These are phyloP conservation scores for Acleris holmiana DNA, from an alignment of 2,888 invertebrate genomes.

Conservation along the genomic window DNA sequence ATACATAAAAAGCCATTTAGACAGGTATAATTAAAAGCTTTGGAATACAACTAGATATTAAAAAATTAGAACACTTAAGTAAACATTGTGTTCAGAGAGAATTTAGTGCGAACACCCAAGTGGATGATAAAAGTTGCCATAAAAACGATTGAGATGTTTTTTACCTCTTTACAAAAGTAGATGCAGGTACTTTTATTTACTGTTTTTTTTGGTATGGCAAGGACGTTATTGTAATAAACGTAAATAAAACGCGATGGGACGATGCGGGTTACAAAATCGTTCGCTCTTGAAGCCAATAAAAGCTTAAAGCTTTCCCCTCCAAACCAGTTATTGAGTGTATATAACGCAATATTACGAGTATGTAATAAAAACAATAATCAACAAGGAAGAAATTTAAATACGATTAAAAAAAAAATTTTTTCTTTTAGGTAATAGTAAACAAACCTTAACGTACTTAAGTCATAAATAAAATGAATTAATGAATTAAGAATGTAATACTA, in stretches of 20 bases:
- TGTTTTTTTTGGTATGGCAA: background rate
- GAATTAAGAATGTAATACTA: no score
- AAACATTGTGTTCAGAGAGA: no score
- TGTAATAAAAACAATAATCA: slow-evolving; percentile 1
- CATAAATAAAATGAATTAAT: no score
- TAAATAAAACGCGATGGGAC: slow-evolving; percentile 3
- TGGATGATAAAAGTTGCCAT: background rate
- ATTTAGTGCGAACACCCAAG: no score
- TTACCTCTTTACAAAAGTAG: background rate
- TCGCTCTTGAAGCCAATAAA: slow-evolving; percentile 9
- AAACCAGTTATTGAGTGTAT: slow-evolving; percentile 18
- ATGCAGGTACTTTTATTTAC: background rate
- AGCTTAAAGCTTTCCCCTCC: slow-evolving; percentile 16
- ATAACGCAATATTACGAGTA: slow-evolving; percentile 15
- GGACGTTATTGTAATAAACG: slow-evolving; percentile 18
- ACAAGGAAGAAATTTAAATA: background rate
- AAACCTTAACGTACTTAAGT: no score
- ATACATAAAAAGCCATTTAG: no score
- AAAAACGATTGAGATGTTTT: background rate
- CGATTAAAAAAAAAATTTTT: no score
- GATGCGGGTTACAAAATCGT: slow-evolving; percentile 35
- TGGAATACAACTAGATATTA: no score
- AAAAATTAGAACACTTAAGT: no score
- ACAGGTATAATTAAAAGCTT: no score
- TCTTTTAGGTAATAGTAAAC: no score